These are phyloP conservation scores for Capitella teleta DNA, from an alignment of 1,140 invertebrate species.

Conservation along the genomic window DNA sequence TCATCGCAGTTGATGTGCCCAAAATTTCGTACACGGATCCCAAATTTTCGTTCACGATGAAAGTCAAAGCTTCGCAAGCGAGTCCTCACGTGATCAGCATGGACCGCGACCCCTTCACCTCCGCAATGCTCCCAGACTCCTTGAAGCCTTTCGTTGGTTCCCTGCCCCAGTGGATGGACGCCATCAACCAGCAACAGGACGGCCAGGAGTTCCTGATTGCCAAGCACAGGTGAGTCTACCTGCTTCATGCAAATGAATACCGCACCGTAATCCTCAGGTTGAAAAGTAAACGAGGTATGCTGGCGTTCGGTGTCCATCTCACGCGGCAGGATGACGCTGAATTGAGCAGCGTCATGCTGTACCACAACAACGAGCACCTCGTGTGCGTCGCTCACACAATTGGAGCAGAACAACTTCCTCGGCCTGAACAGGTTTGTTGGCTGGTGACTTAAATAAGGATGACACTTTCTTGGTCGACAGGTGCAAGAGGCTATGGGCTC, in stretches of 20 bases:
- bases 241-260: neutral
- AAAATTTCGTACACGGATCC: slow-evolving; percentile 11
- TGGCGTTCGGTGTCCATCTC: slow-evolving; percentile 11
- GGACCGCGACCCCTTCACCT: slow-evolving; percentile 3
- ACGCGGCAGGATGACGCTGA: slow-evolving; percentile 3
- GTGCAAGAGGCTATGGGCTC: neutral
- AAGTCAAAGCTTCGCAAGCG: neutral
- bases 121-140: neutral
- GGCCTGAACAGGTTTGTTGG: slow-evolving; percentile 3
- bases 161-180: neutral
- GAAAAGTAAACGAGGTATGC: slow-evolving; percentile 4
- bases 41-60: slow-evolving; percentile 2
- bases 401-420: slow-evolving; percentile 4
- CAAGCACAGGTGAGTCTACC: slow-evolving; percentile 12
- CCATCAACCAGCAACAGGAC: neutral
- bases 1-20: neutral
- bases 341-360: slow-evolving; percentile 8
- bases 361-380: slow-evolving; percentile 12
- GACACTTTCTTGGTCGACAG: neutral
- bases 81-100: slow-evolving; percentile 9
- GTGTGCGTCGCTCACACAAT: slow-evolving; percentile 11
- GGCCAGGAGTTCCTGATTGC: slow-evolving; percentile 5
- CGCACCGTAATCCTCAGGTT: slow-evolving; percentile 1
- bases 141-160: slow-evolving; percentile 1
- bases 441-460: too few relatives aligned